Percentiles rank a stretch among this genome's conserved stretches.
Conservation (phyloP, 2,888 invertebrate species). For the Drosophila hamatofila region DNA sequence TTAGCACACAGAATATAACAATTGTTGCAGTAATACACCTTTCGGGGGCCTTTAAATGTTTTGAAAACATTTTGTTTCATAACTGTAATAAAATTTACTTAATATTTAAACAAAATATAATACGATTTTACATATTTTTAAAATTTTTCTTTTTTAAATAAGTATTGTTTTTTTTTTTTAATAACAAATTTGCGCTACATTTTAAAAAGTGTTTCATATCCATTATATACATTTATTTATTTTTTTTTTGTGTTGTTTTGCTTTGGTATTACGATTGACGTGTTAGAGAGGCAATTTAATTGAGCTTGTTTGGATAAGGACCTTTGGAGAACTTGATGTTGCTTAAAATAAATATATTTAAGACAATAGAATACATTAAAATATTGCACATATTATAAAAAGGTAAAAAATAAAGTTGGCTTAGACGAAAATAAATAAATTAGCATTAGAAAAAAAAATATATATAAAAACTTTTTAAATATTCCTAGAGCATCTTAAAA, state of each 20-base stretch:
- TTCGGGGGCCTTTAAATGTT: slow-evolving; percentile 76
- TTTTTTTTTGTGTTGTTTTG: not conserved
- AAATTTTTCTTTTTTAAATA: slow-evolving; percentile 1
- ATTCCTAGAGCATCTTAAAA: no score
- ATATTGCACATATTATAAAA: no score
- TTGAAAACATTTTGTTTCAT: slow-evolving; percentile 60
- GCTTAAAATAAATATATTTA: not conserved
- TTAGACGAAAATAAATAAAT: not conserved
- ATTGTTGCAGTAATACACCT: slow-evolving; percentile 73
- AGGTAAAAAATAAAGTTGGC: no score
- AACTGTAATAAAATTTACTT: slow-evolving; percentile 56
- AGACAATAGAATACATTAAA: not conserved
- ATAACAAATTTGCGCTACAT: slow-evolving; percentile 66
- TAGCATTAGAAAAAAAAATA: no score
- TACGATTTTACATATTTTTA: slow-evolving; percentile 14
- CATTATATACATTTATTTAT: slow-evolving; percentile 52
- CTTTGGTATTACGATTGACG: slow-evolving; percentile 37
- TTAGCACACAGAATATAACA: slow-evolving; percentile 76
- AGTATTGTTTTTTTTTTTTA: slow-evolving; percentile 20
- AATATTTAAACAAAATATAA: slow-evolving; percentile 46
- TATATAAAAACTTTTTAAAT: no score
- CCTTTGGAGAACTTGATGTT: not conserved
- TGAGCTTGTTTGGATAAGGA: slow-evolving; percentile 48
- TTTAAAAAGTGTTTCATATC: slow-evolving; percentile 37
- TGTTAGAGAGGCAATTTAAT: slow-evolving; percentile 48